Evolutionary conservation across 2,113 vertebrate species (phyloP).

Genomic region (Alligator mississippiensis): DNA sequence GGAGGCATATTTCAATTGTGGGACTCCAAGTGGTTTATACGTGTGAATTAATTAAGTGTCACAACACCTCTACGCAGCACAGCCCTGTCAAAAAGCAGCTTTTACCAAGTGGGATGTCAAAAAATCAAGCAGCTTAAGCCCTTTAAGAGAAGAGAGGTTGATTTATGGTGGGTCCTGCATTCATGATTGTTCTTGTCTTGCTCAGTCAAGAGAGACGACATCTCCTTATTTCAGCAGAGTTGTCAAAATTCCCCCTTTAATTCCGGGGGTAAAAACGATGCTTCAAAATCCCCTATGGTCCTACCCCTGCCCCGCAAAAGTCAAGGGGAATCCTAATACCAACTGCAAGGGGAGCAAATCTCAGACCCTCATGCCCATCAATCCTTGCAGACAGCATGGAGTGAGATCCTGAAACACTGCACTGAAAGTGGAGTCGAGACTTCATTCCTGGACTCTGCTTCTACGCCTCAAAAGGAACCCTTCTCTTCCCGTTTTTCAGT

Average conservation of each 20-base stretch:
- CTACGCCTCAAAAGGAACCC: neutral
- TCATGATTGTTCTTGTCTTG: neutral
- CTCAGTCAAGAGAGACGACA: neutral
- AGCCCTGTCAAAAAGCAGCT: neutral
- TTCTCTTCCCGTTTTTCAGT: neutral
- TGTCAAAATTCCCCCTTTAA: neutral
- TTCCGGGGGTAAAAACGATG: neutral
- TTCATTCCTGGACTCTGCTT: neutral
- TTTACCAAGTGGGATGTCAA: neutral
- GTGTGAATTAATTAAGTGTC: neutral
- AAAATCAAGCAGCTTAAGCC: neutral
- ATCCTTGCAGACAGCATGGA: neutral
- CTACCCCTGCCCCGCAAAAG: rapidly evolving
- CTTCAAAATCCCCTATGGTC: neutral
- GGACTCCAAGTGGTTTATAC: neutral
- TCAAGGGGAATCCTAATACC: neutral
- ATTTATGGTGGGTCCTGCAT: neutral
- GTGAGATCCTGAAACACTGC: too few relatives aligned
- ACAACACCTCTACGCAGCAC: neutral
- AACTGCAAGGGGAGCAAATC: neutral
- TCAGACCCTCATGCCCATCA: neutral
- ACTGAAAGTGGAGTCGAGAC: neutral
- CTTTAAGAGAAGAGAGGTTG: neutral
- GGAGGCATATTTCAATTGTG: neutral
- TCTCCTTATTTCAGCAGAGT: neutral